These are phyloP conservation scores for Matsumyia berberina DNA, from an alignment of 2,888 invertebrate species.

Conservation along the genomic window DNA sequence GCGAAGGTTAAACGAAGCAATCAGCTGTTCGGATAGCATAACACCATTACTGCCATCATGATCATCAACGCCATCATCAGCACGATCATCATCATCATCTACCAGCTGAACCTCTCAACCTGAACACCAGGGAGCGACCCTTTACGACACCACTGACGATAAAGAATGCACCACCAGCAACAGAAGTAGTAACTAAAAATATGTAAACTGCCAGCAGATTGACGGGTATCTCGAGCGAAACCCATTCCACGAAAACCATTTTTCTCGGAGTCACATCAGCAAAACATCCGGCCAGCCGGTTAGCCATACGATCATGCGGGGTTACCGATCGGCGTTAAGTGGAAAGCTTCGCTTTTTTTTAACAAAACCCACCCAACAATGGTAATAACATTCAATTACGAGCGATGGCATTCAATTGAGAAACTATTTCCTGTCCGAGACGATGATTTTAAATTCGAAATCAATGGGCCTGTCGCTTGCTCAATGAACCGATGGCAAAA, in stretches of 20 bases:
- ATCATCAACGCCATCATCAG: conserved; percentile 37
- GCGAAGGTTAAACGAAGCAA: conserved; percentile 75
- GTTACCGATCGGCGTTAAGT: conserved; percentile 16
- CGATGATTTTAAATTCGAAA: conserved; percentile 47
- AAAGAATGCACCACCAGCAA: conserved; percentile 41
- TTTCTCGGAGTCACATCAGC: conserved; percentile 33
- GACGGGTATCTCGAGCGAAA: conserved; percentile 55
- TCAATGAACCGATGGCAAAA: conserved; percentile 63
- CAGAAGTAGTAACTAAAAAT: conserved; percentile 34
- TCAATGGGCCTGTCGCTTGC: conserved; percentile 61
- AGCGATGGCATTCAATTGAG: conserved; percentile 61
- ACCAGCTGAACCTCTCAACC: conserved; percentile 53
- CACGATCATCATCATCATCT: conserved; percentile 46
- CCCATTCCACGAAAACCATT: conserved; percentile 35
- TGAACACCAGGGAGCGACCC: conserved; percentile 48
- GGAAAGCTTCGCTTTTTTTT: conserved; percentile 5
- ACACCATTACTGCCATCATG: conserved; percentile 56
- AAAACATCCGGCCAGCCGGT: conserved; percentile 52
- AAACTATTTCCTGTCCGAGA: conserved; percentile 60
- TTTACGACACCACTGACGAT: neutral
- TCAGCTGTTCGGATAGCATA: conserved; percentile 73
- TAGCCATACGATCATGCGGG: conserved; percentile 5
- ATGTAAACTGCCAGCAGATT: conserved; percentile 17
- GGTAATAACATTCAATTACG: conserved; percentile 58
- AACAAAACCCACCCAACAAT: conserved; percentile 26